Evolutionary conservation across 2,797 vertebrate species (phyloP).

Genomic region (Pipistrellus nathusii): DNA sequence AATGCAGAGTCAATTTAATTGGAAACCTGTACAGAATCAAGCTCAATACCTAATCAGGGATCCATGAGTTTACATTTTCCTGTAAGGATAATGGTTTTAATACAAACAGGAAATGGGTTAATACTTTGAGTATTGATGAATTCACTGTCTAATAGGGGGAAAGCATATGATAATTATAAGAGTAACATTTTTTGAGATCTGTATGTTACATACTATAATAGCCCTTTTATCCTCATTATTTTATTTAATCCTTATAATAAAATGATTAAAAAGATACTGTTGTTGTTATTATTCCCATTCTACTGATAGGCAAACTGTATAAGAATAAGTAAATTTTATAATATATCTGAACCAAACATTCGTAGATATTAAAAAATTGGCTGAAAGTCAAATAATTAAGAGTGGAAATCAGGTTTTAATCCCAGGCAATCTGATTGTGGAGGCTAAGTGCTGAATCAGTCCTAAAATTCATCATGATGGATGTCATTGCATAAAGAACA

Average conservation of each 20-base stretch:
- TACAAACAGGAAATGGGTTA: constrained; percentile 44
- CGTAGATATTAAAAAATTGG: neutral
- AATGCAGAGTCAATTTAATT: neutral
- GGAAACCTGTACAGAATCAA: neutral
- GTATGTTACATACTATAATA: neutral
- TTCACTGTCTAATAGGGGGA: neutral
- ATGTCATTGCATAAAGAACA: neutral
- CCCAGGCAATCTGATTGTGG: neutral
- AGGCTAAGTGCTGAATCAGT: neutral
- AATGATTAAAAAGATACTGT: neutral
- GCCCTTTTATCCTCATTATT: neutral
- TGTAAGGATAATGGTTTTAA: neutral
- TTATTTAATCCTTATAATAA: neutral
- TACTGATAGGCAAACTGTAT: neutral
- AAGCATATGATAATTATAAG: neutral
- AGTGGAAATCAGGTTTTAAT: neutral
- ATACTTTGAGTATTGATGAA: neutral
- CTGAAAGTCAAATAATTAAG: neutral
- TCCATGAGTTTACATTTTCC: neutral
- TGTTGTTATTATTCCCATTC: neutral
- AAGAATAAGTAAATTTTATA: neutral
- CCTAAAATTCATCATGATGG: neutral
- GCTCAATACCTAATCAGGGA: neutral
- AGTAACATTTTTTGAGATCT: neutral
- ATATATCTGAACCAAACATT: neutral